Evolutionary conservation across 1,140 invertebrate species (phyloP).

Genomic region (Popillia japonica): DNA sequence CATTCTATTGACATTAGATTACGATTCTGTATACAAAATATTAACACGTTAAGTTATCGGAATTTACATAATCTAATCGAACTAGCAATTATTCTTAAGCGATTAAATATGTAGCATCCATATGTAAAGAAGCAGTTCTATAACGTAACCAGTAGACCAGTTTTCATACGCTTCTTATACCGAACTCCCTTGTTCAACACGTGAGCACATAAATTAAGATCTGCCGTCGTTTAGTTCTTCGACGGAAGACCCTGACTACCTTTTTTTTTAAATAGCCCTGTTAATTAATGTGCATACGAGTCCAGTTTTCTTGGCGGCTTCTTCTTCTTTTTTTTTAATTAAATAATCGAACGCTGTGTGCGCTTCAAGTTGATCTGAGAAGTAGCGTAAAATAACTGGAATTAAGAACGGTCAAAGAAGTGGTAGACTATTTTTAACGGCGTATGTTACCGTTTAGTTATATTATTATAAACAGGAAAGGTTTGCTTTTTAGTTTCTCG

Average conservation of each 20-base stretch:
- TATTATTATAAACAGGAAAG: conserved; percentile 2
- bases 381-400: conserved; percentile 1
- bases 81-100: no score
- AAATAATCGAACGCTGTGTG: conserved; percentile 18
- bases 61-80: background rate
- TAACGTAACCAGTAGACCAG: background rate
- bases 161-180: background rate
- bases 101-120: no score
- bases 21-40: background rate
- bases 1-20: background rate
- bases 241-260: conserved; percentile 18
- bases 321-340: background rate
- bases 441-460: background rate
- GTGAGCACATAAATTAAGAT: conserved; percentile 34
- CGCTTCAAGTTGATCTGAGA: background rate
- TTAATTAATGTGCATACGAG: conserved; percentile 29
- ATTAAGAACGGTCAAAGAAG: conserved; percentile 5
- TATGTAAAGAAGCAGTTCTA: no score
- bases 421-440: background rate
- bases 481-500: background rate
- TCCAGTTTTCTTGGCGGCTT: background rate
- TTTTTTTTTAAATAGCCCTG: conserved; percentile 18
- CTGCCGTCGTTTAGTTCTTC: background rate
- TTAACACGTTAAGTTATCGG: background rate
- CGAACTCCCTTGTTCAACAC: background rate